Conservation (phyloP, 2,113 vertebrate genomes). For the Nestor notabilis region DNA sequence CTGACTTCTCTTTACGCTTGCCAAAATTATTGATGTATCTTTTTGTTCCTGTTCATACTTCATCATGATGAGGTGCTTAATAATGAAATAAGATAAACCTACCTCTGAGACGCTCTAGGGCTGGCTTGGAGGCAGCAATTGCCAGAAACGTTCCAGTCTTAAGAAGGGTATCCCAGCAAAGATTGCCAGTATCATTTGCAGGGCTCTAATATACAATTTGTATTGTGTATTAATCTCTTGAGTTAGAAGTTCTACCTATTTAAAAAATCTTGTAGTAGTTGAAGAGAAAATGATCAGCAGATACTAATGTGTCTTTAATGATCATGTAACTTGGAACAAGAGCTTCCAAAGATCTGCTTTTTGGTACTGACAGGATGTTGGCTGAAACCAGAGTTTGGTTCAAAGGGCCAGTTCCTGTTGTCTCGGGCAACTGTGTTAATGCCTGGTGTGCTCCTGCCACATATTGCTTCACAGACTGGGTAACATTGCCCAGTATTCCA, state of each 20-base stretch:
- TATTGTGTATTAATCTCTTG: not conserved
- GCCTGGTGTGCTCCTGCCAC: not conserved
- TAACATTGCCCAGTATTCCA: not conserved
- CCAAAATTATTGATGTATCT: not conserved
- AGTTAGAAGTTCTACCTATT: not conserved
- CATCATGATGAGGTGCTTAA: not conserved
- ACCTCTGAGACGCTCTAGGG: not conserved
- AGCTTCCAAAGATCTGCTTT: not conserved
- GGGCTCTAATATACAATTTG: not conserved
- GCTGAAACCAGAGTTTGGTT: not conserved
- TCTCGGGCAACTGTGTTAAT: not conserved
- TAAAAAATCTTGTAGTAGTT: not conserved
- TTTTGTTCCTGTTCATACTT: not conserved
- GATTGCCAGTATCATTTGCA: not conserved
- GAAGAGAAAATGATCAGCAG: not conserved
- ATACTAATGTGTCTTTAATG: not conserved
- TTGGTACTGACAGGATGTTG: not conserved
- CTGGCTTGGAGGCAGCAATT: not conserved
- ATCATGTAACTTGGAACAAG: not conserved
- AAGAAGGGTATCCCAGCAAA: not conserved
- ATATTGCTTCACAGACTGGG: not conserved
- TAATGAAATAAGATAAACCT: not conserved
- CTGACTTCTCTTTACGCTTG: not conserved
- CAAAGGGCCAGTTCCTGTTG: not conserved
- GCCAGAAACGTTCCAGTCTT: not conserved